Percentiles rank a stretch among this genome's conserved stretches.
Evolutionary conservation across 2,888 invertebrate genomes (phyloP).

Genomic region (Apamea epomidion): DNA sequence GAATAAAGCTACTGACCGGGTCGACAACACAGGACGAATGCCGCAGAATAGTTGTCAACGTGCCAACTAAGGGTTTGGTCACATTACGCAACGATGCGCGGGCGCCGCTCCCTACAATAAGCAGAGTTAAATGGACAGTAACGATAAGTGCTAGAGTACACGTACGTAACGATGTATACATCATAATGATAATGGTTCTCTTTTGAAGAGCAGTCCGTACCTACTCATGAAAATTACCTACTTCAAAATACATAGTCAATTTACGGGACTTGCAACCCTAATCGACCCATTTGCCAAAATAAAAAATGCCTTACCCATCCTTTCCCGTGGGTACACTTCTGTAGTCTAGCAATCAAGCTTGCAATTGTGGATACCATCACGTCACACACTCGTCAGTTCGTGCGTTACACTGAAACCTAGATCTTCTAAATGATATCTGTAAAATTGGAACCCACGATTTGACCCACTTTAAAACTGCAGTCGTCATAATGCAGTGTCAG

Average conservation of each 20-base stretch:
- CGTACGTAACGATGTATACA: conserved; percentile 13
- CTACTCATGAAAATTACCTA: neutral
- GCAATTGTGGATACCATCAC: conserved; percentile 23
- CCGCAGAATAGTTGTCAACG: conserved; percentile 85
- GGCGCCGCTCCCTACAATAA: conserved; percentile 45
- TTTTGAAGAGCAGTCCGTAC: neutral
- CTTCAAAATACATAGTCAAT: conserved; percentile 44
- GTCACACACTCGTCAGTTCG: conserved; percentile 6
- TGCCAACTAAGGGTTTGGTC: conserved; percentile 78
- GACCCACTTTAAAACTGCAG: conserved; percentile 68
- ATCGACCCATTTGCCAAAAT: conserved; percentile 6
- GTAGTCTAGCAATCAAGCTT: neutral
- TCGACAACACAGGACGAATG: conserved; percentile 82
- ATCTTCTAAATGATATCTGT: conserved; percentile 31
- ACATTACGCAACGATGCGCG: conserved; percentile 61
- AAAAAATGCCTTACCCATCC: neutral
- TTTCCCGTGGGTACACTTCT: conserved; percentile 18
- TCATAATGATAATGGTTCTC: conserved; percentile 16
- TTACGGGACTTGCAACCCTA: conserved; percentile 10
- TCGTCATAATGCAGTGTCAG: conserved; percentile 76
- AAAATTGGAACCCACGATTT: conserved; percentile 40
- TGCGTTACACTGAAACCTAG: conserved; percentile 27
- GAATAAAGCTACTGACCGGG: conserved; percentile 79
- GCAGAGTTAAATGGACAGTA: conserved; percentile 50
- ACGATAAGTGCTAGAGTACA: conserved; percentile 46